Base-by-base conservation (phyloP, 1,140 invertebrate genomes). In the Euwallacea similis region DNA sequence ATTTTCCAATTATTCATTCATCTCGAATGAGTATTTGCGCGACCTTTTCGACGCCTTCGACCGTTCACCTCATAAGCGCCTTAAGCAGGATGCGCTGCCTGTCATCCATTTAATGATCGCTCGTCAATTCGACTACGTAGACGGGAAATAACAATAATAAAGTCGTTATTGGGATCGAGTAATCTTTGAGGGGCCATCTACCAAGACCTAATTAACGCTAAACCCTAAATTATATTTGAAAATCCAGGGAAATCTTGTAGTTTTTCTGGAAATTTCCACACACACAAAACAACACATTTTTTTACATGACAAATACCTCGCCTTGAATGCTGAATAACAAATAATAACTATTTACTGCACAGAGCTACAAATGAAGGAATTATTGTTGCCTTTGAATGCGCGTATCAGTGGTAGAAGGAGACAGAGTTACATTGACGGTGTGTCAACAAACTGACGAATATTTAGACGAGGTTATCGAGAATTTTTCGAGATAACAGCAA, bases 61-160 rank as follows among this genome's bases (percentile, higher is more conserved):
- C 59, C 59, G 42, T 61, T 61, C 59, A 61, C 59, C 59, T 61
- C 42, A 61, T 61, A 61, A 61, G 59, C 46, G 46, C 46, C 46
- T 61, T 61, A 61, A 61, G 59, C 59, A 61, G 59, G 59, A 61
- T 61, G 59, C 59, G 59, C 59, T 6, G 21, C 11, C 11, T 43
- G 10, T 41, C 42, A 9, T 42, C 21, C 21, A 11, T 41, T 61
- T 61, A n/a, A 42, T 50, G 13, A 50, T 50, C 9, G 46, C 9
- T 50, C 46, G 13, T 50, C 46, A 50, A 50, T 50, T 50, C 13
- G 46, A 50, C 9, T 50, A 6, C 46, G 46, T 50, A 13, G 46
- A 50, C 46, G 46, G 46, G 46, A 50, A 50, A 50, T 13, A 13
- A 50, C 46, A 10, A 50, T 50, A 10, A 50, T 50, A 50, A 10